Percentiles rank a stretch among this genome's conserved stretches.
These are phyloP conservation scores for Elgonia sp. DNA, from an alignment of 2,888 invertebrate species.

Conservation along the genomic window DNA sequence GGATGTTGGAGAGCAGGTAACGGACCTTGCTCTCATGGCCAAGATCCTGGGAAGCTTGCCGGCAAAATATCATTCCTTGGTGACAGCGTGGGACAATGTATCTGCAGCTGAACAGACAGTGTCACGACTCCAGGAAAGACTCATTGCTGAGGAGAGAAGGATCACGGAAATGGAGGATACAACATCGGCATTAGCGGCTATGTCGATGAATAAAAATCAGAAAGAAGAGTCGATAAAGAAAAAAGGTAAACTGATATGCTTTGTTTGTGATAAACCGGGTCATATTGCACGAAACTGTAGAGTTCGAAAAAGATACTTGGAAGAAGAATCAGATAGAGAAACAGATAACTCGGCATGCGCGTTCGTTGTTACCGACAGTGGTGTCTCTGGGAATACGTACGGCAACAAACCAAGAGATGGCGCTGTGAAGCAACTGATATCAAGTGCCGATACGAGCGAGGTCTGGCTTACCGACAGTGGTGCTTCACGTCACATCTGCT, in stretches of 20 bases:
- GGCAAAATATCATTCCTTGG: constrained; percentile 22
- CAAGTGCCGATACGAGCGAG: constrained; percentile 46
- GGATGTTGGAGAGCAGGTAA: constrained; percentile 19
- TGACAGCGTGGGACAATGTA: constrained; percentile 42
- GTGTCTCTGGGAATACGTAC: no score
- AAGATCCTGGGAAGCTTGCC: constrained; percentile 39
- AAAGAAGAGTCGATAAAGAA: constrained; percentile 16
- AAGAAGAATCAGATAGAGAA: neutral
- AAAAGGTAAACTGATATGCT: constrained; percentile 23
- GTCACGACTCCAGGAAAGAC: neutral
- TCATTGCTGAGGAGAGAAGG: constrained; percentile 53
- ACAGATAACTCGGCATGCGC: constrained; percentile 5
- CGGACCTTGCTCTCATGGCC: constrained; percentile 19
- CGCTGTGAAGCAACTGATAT: neutral
- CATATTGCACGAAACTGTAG: constrained; percentile 40
- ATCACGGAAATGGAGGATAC: constrained; percentile 39
- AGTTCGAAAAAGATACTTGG: neutral
- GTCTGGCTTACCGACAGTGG: constrained; percentile 77
- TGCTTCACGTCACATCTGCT: constrained; percentile 56
- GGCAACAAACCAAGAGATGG: neutral
- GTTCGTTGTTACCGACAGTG: constrained; percentile 28
- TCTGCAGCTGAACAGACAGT: neutral
- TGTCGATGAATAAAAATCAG: neutral
- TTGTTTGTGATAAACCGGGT: constrained; percentile 9
- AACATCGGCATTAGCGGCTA: constrained; percentile 35